Conservation (phyloP, 2,888 invertebrate species). For the Watsonalla binaria region DNA sequence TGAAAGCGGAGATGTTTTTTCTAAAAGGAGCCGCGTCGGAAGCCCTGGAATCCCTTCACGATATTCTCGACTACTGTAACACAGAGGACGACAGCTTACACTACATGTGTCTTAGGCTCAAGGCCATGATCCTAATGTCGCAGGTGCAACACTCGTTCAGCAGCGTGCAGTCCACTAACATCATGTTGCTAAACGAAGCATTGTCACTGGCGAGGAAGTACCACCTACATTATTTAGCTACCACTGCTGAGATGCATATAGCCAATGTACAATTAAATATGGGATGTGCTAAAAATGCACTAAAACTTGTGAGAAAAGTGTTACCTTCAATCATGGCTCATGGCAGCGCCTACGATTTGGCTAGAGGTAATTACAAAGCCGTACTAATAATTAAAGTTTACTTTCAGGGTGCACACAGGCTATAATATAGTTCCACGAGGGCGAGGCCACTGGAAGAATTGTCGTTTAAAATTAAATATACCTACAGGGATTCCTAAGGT, state of each 20-base stretch:
- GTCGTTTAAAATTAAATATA: no score
- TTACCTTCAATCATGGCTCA: conserved; percentile 87
- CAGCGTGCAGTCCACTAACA: conserved; percentile 73
- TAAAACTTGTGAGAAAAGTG: conserved; percentile 83
- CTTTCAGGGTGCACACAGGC: no score
- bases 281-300: conserved; percentile 87
- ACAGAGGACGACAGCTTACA: conserved; percentile 74
- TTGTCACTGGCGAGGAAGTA: conserved; percentile 86
- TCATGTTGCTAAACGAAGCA: conserved; percentile 82
- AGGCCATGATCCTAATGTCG: conserved; percentile 84
- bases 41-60: conserved; percentile 67
- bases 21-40: conserved; percentile 71
- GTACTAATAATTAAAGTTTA: not conserved
- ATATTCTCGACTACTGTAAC: conserved; percentile 74
- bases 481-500: no score
- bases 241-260: conserved; percentile 86
- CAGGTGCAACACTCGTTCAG: conserved; percentile 81
- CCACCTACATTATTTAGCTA: conserved; percentile 87
- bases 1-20: conserved; percentile 76
- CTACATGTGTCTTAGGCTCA: conserved; percentile 76
- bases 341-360: conserved; percentile 89
- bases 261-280: conserved; percentile 87
- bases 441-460: no score
- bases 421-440: no score
- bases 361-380: conserved; percentile 71